Conservation (phyloP, 2,113 vertebrate genomes). For the Sinosuthora webbiana region DNA sequence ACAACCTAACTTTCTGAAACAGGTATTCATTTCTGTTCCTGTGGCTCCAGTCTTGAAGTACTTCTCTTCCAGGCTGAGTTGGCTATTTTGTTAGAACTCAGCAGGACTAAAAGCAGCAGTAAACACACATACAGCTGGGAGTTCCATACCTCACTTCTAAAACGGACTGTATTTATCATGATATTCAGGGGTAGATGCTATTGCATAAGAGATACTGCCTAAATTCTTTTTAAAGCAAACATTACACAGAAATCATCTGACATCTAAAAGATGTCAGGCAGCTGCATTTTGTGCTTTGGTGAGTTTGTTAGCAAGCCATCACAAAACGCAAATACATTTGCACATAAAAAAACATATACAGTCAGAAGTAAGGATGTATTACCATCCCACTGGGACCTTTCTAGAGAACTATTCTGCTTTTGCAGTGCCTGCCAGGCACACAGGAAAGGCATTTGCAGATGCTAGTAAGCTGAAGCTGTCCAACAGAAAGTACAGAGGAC, state of each 20-base stretch:
- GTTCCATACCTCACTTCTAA: neutral
- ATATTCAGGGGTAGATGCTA: neutral
- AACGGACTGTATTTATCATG: neutral
- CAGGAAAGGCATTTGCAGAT: neutral
- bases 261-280: neutral
- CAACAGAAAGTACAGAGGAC: neutral
- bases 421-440: neutral
- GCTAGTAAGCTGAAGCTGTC: neutral
- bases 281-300: neutral
- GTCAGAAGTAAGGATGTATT: neutral
- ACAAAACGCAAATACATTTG: neutral
- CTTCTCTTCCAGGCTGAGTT: neutral
- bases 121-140: neutral
- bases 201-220: neutral
- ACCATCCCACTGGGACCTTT: neutral
- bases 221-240: neutral
- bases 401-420: neutral
- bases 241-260: neutral
- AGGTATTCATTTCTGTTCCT: neutral
- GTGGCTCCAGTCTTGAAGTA: neutral
- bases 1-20: neutral
- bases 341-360: neutral
- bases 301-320: neutral
- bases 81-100: neutral
- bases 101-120: neutral